Evolutionary conservation across 2,113 vertebrate genomes (phyloP).

Genomic region (Ptyas mucosa): DNA sequence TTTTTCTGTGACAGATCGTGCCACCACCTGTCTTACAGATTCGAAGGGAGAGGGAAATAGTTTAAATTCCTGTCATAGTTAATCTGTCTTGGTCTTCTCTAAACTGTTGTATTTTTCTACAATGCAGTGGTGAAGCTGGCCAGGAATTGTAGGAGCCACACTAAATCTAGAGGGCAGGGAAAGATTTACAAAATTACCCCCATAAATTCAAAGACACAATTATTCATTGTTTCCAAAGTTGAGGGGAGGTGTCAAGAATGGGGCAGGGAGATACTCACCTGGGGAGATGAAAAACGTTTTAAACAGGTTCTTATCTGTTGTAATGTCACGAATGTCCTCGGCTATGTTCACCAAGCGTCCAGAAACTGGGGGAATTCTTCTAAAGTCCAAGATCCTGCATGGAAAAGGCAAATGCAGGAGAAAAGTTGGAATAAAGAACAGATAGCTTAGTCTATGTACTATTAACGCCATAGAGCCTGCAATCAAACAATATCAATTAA

Average conservation of each 20-base stretch:
- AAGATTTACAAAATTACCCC: background rate
- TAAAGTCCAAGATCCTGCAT: conserved; percentile 77
- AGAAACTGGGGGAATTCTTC: conserved; percentile 75
- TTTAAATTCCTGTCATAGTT: background rate
- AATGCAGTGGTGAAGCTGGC: background rate
- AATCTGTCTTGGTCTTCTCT: background rate
- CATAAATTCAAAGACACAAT: background rate
- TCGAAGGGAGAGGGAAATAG: background rate
- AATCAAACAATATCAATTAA: background rate
- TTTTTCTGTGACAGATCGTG: background rate
- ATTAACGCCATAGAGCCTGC: background rate
- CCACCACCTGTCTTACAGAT: background rate
- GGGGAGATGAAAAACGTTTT: conserved; percentile 82
- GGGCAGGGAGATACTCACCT: conserved; percentile 55
- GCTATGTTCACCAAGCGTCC: conserved; percentile 77
- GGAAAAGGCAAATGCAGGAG: conserved; percentile 3
- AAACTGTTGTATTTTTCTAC: background rate
- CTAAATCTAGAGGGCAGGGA: background rate
- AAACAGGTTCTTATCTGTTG: conserved; percentile 78
- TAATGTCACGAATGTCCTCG: conserved; percentile 79
- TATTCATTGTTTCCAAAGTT: background rate
- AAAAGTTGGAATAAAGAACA: conserved; percentile 1
- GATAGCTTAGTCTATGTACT: background rate
- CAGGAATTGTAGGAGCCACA: background rate
- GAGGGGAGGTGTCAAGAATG: background rate